phyloP scores from a whole-genome alignment of 2,888 invertebrate species.

The Sphaerophoria rueppellii region DNA sequence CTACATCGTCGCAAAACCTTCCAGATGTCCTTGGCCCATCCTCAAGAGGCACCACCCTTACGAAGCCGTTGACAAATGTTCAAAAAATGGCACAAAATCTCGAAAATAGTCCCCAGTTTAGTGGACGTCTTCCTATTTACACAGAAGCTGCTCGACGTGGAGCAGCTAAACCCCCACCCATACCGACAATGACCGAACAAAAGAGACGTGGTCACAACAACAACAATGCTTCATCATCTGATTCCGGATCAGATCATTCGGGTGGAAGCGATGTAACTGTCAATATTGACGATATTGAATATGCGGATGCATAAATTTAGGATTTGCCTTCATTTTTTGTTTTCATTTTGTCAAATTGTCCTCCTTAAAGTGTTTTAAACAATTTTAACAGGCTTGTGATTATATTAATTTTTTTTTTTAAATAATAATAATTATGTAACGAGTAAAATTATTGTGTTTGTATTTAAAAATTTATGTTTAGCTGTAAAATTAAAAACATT shows the following conservation, averaged over 20 bases:
- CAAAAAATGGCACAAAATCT: slow-evolving; percentile 78
- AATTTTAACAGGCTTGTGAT: slow-evolving; percentile 75
- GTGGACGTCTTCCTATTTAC: slow-evolving; percentile 75
- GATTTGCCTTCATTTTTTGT: slow-evolving; percentile 2
- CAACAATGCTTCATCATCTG: slow-evolving; percentile 74
- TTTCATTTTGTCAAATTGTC: slow-evolving; percentile 14
- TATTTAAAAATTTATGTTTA: slow-evolving; percentile 15
- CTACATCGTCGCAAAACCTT: slow-evolving; percentile 75
- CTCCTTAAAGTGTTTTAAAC: slow-evolving; percentile 62
- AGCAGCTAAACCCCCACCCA: slow-evolving; percentile 46
- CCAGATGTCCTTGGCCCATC: slow-evolving; percentile 75
- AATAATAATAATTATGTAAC: not conserved
- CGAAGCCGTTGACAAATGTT: slow-evolving; percentile 76
- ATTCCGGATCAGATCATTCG: slow-evolving; percentile 81
- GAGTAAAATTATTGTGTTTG: not conserved
- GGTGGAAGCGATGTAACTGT: slow-evolving; percentile 82
- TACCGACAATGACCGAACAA: slow-evolving; percentile 41
- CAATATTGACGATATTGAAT: slow-evolving; percentile 81
- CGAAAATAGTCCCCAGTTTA: slow-evolving; percentile 77
- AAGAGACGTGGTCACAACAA: slow-evolving; percentile 8
- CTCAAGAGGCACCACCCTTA: slow-evolving; percentile 31
- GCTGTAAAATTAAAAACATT: slow-evolving; percentile 11
- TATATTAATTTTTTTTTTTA: slow-evolving; percentile 55
- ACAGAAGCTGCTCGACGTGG: slow-evolving; percentile 68
- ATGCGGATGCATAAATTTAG: slow-evolving; percentile 79